A percentile compares a stretch with the other conserved stretches of the same genome.
Conservation (phyloP, 2,888 invertebrate genomes). For the Leucoma salicis region DNA sequence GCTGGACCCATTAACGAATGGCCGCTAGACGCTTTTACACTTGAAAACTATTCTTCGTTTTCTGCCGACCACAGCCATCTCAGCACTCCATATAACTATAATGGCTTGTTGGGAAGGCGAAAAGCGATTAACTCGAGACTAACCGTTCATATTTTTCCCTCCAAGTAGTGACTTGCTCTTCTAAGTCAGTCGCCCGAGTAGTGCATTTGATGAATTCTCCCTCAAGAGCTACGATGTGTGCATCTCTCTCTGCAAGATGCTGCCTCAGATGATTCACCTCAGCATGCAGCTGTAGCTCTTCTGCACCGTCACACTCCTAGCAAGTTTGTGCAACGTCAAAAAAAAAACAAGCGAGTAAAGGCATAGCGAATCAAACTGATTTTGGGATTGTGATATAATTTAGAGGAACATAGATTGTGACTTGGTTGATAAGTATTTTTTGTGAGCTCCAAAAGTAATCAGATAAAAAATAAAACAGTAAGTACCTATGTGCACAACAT, state of each 20-base stretch:
- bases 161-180: conserved; percentile 93
- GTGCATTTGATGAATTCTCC: conserved; percentile 91
- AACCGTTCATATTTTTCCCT: conserved; percentile 95
- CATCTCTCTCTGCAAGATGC: conserved; percentile 90
- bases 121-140: conserved; percentile 1
- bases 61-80: too few relatives aligned
- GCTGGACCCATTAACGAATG: too few relatives aligned
- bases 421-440: background rate
- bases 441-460: background rate
- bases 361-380: conserved; percentile 11
- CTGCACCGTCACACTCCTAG: conserved; percentile 70
- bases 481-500: too few relatives aligned
- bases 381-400: conserved; percentile 4
- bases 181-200: conserved; percentile 88
- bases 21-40: too few relatives aligned
- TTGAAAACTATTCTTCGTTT: too few relatives aligned
- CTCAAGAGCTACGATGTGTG: conserved; percentile 93
- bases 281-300: conserved; percentile 87
- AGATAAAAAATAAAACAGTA: background rate
- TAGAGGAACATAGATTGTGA: conserved; percentile 24
- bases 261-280: conserved; percentile 94
- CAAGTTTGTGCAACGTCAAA: conserved; percentile 57
- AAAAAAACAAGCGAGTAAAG: conserved; percentile 54
- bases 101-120: too few relatives aligned
- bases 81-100: too few relatives aligned